Evolutionary conservation across 2,113 vertebrate genomes (phyloP).

Genomic region (Sylvilagus bachmani): DNA sequence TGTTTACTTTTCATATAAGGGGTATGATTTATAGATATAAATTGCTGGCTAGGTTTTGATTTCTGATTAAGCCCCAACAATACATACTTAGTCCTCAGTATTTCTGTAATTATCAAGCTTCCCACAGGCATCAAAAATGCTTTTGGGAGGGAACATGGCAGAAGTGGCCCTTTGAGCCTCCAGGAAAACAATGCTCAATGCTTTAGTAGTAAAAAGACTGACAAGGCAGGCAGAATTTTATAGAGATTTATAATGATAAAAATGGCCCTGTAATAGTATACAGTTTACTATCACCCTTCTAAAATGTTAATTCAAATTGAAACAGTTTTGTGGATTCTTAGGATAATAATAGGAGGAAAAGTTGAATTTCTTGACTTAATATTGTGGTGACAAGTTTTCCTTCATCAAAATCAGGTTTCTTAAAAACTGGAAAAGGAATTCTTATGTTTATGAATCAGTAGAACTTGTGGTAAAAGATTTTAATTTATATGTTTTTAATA

Average conservation of each 20-base stretch:
- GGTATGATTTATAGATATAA: constrained; percentile 46
- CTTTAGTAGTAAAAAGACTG: background rate
- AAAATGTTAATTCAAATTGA: constrained; percentile 40
- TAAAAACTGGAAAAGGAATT: constrained; percentile 19
- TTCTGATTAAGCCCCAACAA: constrained; percentile 42
- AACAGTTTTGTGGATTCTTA: background rate
- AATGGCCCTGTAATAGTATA: constrained; percentile 14
- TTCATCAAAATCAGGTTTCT: background rate
- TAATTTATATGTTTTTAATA: constrained; percentile 21
- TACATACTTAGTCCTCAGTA: background rate
- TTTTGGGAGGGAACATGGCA: background rate
- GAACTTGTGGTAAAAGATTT: background rate
- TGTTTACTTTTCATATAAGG: constrained; percentile 24
- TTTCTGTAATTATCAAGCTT: constrained; percentile 24
- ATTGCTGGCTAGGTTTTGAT: background rate
- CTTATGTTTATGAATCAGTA: background rate
- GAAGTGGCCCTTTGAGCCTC: background rate
- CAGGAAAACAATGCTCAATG: background rate
- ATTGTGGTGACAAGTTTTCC: constrained; percentile 35
- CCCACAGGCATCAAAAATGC: background rate
- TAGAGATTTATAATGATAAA: constrained; percentile 9
- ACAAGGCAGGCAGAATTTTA: constrained; percentile 58
- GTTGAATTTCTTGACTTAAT: constrained; percentile 41
- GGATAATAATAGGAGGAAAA: constrained; percentile 39
- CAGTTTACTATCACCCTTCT: background rate